Percentiles rank a stretch among this genome's conserved stretches.
These are phyloP conservation scores for Temnothorax longispinosus DNA, from an alignment of 1,140 invertebrate species.

Conservation along the genomic window DNA sequence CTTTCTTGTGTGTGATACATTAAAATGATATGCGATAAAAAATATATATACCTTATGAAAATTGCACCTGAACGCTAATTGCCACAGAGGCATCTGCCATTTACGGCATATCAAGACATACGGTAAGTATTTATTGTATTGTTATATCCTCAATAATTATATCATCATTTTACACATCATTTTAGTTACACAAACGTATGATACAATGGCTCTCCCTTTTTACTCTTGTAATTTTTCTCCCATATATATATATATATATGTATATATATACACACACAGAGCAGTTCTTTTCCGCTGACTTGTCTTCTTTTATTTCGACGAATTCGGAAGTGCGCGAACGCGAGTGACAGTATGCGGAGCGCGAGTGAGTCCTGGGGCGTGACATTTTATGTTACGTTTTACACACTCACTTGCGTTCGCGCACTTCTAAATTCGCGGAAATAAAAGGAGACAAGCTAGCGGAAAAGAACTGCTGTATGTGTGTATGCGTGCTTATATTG, in stretches of 20 bases:
- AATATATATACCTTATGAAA: background rate
- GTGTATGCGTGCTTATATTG: background rate
- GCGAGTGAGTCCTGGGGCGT: too few relatives aligned
- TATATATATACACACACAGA: constrained; percentile 4
- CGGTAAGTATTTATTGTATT: constrained; percentile 79
- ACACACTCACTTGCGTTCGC: too few relatives aligned
- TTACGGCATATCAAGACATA: constrained; percentile 75
- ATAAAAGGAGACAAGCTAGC: too few relatives aligned
- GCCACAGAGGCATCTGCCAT: constrained; percentile 63
- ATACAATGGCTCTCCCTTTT: constrained; percentile 73
- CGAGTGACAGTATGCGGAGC: too few relatives aligned
- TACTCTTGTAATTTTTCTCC: constrained; percentile 58
- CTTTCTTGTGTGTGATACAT: background rate
- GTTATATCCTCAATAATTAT: constrained; percentile 77
- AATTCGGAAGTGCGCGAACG: too few relatives aligned
- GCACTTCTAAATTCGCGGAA: too few relatives aligned
- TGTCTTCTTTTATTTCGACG: too few relatives aligned
- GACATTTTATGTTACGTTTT: too few relatives aligned
- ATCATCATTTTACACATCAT: constrained; percentile 65
- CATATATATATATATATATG: constrained; percentile 22
- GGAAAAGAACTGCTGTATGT: background rate
- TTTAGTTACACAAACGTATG: constrained; percentile 79
- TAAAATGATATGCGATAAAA: constrained; percentile 19
- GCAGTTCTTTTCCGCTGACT: too few relatives aligned
- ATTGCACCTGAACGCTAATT: constrained; percentile 19